Percentiles rank a stretch among this genome's conserved stretches.
Conservation (phyloP, 2,888 invertebrate species). For the Torymus auratus region DNA sequence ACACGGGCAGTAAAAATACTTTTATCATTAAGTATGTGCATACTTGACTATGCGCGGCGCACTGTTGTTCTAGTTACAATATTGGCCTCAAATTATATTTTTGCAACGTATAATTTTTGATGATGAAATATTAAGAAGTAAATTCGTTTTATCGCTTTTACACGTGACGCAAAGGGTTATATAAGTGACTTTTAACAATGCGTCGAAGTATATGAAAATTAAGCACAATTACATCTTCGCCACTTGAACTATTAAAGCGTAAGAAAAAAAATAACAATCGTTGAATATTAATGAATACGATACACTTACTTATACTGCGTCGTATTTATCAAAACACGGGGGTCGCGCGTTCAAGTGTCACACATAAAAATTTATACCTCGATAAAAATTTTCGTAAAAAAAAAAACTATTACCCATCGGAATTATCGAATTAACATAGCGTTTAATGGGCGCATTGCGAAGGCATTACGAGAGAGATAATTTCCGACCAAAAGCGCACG, state of each 20-base stretch:
- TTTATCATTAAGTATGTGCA: too few relatives aligned
- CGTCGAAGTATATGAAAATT: conserved; percentile 19
- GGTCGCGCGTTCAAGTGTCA: too few relatives aligned
- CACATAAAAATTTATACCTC: too few relatives aligned
- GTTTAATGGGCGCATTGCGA: neutral
- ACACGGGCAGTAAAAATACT: too few relatives aligned
- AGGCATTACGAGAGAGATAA: neutral
- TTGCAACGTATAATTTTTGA: conserved; percentile 14
- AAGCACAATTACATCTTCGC: conserved; percentile 26
- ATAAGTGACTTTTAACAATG: conserved; percentile 46
- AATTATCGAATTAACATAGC: neutral
- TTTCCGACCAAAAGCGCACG: neutral
- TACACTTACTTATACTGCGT: too few relatives aligned
- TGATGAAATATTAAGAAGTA: conserved; percentile 26
- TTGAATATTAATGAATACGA: conserved; percentile 33
- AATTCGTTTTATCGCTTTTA: conserved; percentile 45
- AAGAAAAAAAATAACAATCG: conserved; percentile 33
- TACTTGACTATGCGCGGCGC: too few relatives aligned
- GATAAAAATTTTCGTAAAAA: too few relatives aligned
- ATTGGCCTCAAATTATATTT: too few relatives aligned
- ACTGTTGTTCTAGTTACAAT: neutral
- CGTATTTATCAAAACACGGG: neutral
- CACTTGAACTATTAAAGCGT: conserved; percentile 28
- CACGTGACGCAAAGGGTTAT: conserved; percentile 43
- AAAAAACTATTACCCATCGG: too few relatives aligned